Percentiles rank a stretch among this genome's conserved stretches.
phyloP scores from a whole-genome alignment of 2,888 invertebrate genomes.

The Ichneumoninae sp. region DNA sequence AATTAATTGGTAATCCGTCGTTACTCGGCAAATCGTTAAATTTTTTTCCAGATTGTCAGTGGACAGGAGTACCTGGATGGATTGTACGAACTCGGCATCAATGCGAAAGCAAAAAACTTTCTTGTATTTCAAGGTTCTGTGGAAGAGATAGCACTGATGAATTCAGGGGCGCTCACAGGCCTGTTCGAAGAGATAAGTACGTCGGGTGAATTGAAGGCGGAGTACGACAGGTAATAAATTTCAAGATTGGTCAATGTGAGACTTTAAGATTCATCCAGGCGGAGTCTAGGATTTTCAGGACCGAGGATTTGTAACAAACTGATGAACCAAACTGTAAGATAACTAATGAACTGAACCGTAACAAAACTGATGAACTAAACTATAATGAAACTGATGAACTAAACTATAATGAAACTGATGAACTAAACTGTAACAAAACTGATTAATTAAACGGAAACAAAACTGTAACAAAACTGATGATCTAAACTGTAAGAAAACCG shows the following conservation, averaged over 20 bases:
- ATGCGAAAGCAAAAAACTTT: constrained; percentile 99
- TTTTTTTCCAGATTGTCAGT: constrained; percentile 89
- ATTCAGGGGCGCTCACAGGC: constrained; percentile 98
- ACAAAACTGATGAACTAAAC: no score
- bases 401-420: no score
- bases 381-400: no score
- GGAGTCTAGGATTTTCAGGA: neutral
- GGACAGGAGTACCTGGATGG: constrained; percentile 93
- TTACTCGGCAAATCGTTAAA: neutral
- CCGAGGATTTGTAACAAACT: neutral
- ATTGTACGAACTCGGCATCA: constrained; percentile 97
- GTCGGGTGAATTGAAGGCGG: constrained; percentile 97
- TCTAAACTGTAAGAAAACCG: no score
- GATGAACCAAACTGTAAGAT: no score
- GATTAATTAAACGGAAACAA: no score
- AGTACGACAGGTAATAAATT: constrained; percentile 89
- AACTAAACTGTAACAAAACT: no score
- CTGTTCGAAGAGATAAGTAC: constrained; percentile 99
- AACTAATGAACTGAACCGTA: no score
- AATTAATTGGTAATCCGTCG: no score
- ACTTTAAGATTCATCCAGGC: neutral
- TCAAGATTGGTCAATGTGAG: neutral
- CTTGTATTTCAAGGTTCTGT: constrained; percentile 99
- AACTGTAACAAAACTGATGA: no score
- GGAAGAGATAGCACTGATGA: constrained; percentile 99